Base-by-base conservation (phyloP, 2,888 invertebrate species). In the Gastracanthus pulcherrimus region DNA sequence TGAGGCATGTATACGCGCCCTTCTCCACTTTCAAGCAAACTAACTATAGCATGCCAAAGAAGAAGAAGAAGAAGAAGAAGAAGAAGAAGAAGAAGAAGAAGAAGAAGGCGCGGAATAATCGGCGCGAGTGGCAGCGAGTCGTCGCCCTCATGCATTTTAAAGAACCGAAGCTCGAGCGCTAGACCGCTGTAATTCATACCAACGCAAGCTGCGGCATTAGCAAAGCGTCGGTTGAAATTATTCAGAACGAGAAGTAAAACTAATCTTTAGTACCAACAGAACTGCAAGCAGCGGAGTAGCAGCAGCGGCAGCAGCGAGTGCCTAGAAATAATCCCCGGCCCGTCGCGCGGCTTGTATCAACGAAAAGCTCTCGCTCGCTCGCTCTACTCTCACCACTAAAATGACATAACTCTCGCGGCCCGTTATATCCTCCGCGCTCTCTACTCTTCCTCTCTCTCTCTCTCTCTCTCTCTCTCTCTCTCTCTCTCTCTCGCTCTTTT, bases 221-320 rank as follows among this genome's bases (percentile, higher is more conserved):
- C n/a, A n/a, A n/a, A 19, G 48, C 13, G 31, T 1, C 6, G 34
- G 23, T 23, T 55, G 31, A 62, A 79, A 79, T 79, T 66, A 79
- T 72, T 79, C 79, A 72, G 51, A 48, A 31, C 66, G 38, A 36
- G 62, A 36, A 41, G 79, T 51, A 60, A 75, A 80, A 80, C 69
- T 80, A 80, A 80, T 80, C 69, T 80, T 69, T 69, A 75, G 51
- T 51, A 51, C 69, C 69, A 80, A 80, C 80, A 75, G n/a, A n/a
- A 4, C 7, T 45, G 45, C 45, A 4, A n/a, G n/a, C 60, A 29
- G n/a, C 34, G 26, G 41, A 3, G n/a, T n/a, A n/a, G n/a, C n/a
- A n/a, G n/a, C n/a, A n/a, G n/a, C n/a, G n/a, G n/a, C n/a, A n/a
- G n/a, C n/a, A n/a, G n/a, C n/a, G n/a, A n/a, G n/a, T n/a, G 29